Base-by-base conservation (phyloP, 2,797 vertebrate species). In the Argya squamiceps region DNA sequence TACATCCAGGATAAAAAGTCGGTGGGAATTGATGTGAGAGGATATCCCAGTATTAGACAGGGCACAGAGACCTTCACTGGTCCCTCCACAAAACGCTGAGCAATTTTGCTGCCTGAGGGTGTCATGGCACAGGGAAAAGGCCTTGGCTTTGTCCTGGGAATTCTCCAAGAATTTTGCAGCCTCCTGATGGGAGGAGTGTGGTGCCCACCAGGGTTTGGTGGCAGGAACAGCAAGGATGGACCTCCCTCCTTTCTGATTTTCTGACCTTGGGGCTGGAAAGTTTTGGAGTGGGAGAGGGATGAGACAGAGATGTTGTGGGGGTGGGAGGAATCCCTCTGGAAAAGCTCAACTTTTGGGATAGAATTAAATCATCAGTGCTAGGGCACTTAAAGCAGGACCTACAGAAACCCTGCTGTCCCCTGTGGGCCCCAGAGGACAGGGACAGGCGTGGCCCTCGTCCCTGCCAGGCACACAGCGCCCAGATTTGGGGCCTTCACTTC, bases 61-160 rank as follows among this genome's bases (percentile, higher is more conserved):
- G 24, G 5, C 24, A 50, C 43, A 22, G 12, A 39, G 20, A 29
- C 9, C 10, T 81, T 60, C 43, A 10, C 10, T 3, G 11, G 4
- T 8, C 12, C 8, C 67, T 67, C 36, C 41, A 11, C 0, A 1
- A 21, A 50, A 34, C 8, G 4, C 29, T 30, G 37, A 56, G 63
- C 24, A 11, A 6, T 11, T 27, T 37, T 65, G 50, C 29, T 32
- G 7, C 34, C 52, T 1, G 10, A 63, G n/a, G 52, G 30, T 46
- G 49, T 27, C 0, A 0, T 1, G 16, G 34, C 18, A 16, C 32
- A 59, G 29, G 60, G 47, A 27, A 58, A 79, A 71, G n/a, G 24
- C 29, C 9, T 68, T 52, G 64, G 59, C 27, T 74, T 75, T 65
- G 50, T 43, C 5, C 34, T 63, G 59, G 67, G 47, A 47, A 79